Conservation (phyloP, 1,140 invertebrate genomes). For the Ostrea edulis region DNA sequence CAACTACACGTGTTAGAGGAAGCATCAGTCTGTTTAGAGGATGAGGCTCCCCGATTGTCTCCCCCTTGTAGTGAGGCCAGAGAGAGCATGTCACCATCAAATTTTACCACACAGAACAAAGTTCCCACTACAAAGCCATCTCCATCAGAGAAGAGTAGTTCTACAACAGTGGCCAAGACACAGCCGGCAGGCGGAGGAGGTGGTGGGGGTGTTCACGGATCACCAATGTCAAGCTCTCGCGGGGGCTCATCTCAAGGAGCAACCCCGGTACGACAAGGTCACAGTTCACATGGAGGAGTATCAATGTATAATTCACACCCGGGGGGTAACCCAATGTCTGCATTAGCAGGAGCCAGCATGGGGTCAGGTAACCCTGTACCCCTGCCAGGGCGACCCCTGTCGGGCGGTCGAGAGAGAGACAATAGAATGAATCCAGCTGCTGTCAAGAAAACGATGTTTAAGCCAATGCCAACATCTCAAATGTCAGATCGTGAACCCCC, state of each 20-base stretch:
- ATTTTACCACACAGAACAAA: slow-evolving; percentile 48
- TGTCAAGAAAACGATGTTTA: slow-evolving; percentile 72
- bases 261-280: slow-evolving; percentile 31
- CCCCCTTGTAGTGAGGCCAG: background rate
- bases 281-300: slow-evolving; percentile 43
- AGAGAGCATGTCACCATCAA: slow-evolving; percentile 32
- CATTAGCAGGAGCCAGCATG: slow-evolving; percentile 51
- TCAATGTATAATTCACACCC: slow-evolving; percentile 44
- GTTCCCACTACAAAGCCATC: slow-evolving; percentile 46
- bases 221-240: slow-evolving; percentile 4
- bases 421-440: slow-evolving; percentile 68
- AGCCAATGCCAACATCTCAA: slow-evolving; percentile 69
- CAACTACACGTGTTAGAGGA: slow-evolving; percentile 68
- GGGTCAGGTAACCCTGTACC: slow-evolving; percentile 54
- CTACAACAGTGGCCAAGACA: slow-evolving; percentile 42
- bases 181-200: slow-evolving; percentile 53
- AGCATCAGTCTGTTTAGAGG: slow-evolving; percentile 52
- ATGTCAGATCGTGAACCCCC: slow-evolving; percentile 71
- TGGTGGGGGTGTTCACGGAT: slow-evolving; percentile 26
- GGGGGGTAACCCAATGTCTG: slow-evolving; percentile 46
- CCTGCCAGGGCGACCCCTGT: slow-evolving; percentile 57
- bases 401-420: slow-evolving; percentile 55
- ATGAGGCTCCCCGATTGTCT: slow-evolving; percentile 14
- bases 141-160: slow-evolving; percentile 47
- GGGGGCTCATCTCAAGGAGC: slow-evolving; percentile 46